phyloP scores from a whole-genome alignment of 2,888 invertebrate species.

The Micropterix aruncella region DNA sequence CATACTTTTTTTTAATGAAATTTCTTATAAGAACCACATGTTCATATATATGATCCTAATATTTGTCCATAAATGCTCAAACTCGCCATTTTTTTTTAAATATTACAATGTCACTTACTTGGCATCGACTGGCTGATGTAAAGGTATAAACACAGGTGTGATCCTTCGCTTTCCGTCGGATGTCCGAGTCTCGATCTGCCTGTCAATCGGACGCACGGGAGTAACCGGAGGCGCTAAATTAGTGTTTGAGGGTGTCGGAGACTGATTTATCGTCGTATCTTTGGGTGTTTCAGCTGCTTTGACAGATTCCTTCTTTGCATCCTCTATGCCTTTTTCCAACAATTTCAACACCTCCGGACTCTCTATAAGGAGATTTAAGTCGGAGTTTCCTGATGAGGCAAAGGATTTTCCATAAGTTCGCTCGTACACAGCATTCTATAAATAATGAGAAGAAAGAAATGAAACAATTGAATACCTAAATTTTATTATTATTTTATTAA shows the following conservation, averaged over 20 bases:
- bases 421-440: slow-evolving; percentile 66
- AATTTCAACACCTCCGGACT: slow-evolving; percentile 43
- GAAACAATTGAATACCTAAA: too few species aligned
- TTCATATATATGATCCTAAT: too few species aligned
- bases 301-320: slow-evolving; percentile 21
- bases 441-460: slow-evolving; percentile 12
- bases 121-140: slow-evolving; percentile 46
- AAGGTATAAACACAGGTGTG: slow-evolving; percentile 88
- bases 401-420: slow-evolving; percentile 76
- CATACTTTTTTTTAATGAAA: too few species aligned
- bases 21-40: too few species aligned
- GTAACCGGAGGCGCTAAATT: slow-evolving; percentile 17
- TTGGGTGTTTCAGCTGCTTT: slow-evolving; percentile 2
- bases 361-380: slow-evolving; percentile 28
- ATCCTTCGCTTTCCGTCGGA: slow-evolving; percentile 92
- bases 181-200: slow-evolving; percentile 88
- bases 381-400: slow-evolving; percentile 25
- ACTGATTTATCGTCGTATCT: slow-evolving; percentile 4
- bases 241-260: slow-evolving; percentile 12
- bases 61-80: too few species aligned
- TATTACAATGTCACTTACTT: too few species aligned
- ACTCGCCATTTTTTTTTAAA: too few species aligned
- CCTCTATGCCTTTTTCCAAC: slow-evolving; percentile 37
- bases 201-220: slow-evolving; percentile 57
- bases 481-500: too few species aligned